Evolutionary conservation across 2,888 invertebrate genomes (phyloP).

Genomic region (Idaea aversata): DNA sequence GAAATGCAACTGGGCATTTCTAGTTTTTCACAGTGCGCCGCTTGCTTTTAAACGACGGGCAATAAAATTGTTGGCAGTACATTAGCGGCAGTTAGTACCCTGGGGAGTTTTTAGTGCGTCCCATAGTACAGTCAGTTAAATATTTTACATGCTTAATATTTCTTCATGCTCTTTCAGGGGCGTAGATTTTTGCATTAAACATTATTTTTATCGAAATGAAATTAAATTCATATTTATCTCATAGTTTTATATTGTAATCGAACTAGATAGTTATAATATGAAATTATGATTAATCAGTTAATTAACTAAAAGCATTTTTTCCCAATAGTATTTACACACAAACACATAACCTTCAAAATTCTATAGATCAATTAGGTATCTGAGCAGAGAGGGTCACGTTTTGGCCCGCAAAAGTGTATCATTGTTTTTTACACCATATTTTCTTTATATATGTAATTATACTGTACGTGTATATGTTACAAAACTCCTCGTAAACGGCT

Average conservation of each 20-base stretch:
- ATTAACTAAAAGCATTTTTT: no score
- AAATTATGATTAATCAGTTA: no score
- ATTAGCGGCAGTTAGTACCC: constrained; percentile 38
- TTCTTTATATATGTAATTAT: no score
- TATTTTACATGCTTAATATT: constrained; percentile 1
- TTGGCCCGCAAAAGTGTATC: no score
- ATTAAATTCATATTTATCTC: background rate
- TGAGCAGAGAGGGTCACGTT: no score
- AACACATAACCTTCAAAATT: no score
- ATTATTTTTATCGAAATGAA: constrained; percentile 2
- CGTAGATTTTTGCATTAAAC: background rate
- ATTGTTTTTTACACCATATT: no score
- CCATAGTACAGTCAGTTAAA: constrained; percentile 23
- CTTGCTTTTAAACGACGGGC: constrained; percentile 44
- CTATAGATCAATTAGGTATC: no score
- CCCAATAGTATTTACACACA: no score
- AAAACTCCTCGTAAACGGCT: no score
- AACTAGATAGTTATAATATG: no score
- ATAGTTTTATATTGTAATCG: background rate
- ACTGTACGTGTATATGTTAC: no score
- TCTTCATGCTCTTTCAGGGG: background rate
- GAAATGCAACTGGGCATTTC: constrained; percentile 69
- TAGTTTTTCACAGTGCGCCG: constrained; percentile 47
- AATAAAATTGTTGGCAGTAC: constrained; percentile 42
- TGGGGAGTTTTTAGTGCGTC: constrained; percentile 37